These are phyloP conservation scores for Tribolium castaneum DNA, from an alignment of 1,140 invertebrate genomes.

Conservation along the genomic window DNA sequence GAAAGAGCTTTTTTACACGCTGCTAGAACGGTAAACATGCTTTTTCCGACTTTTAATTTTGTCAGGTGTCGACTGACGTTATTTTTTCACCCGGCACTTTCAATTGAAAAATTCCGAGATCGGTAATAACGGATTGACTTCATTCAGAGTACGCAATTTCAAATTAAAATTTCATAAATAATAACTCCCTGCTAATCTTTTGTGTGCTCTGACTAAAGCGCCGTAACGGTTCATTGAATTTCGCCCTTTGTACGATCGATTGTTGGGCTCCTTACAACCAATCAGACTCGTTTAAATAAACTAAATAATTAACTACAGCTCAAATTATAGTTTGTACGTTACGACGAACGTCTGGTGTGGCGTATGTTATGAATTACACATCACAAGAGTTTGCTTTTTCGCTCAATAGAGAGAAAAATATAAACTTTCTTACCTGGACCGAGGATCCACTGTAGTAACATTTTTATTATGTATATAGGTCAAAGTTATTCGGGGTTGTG, in stretches of 20 bases:
- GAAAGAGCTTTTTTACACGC: slow-evolving; percentile 1
- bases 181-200: slow-evolving; percentile 5
- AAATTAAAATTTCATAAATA: slow-evolving; percentile 27
- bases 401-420: neutral
- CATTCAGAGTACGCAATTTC: slow-evolving; percentile 5
- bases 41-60: neutral
- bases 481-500: slow-evolving; percentile 5
- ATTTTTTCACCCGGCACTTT: neutral
- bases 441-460: neutral
- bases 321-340: slow-evolving; percentile 13
- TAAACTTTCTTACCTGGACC: neutral
- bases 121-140: neutral
- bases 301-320: slow-evolving; percentile 3
- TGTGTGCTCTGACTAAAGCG: neutral
- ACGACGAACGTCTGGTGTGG: neutral
- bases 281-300: slow-evolving; percentile 10
- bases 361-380: neutral
- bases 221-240: neutral
- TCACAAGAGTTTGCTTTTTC: neutral
- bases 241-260: neutral
- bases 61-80: neutral
- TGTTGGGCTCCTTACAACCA: neutral
- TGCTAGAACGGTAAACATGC: neutral
- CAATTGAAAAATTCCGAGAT: neutral
- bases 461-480: slow-evolving; percentile 29